These are phyloP conservation scores for Mormoops blainvillei DNA, from an alignment of 2,113 vertebrate species.

Conservation along the genomic window DNA sequence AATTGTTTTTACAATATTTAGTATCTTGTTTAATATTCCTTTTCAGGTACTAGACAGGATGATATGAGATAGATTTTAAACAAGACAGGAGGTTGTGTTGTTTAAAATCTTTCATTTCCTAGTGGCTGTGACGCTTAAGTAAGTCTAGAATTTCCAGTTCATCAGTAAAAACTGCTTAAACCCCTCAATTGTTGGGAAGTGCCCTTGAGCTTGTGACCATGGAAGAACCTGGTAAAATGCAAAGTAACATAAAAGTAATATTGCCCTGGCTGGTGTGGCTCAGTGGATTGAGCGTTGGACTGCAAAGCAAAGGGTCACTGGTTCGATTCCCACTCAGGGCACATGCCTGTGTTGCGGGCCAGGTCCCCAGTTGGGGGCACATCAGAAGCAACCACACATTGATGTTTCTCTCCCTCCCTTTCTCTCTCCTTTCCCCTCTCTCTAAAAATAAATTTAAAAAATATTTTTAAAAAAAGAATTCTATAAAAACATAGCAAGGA, in stretches of 20 bases:
- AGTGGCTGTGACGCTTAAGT: not conserved
- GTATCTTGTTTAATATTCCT: not conserved
- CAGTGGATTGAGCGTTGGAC: no score
- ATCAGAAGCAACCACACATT: no score
- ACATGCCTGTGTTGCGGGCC: no score
- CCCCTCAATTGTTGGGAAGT: not conserved
- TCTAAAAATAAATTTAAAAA: no score
- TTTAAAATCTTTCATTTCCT: not conserved
- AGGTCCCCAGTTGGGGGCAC: no score
- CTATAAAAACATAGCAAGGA: no score
- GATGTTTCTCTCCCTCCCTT: no score
- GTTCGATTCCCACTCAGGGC: no score
- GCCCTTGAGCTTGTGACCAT: not conserved
- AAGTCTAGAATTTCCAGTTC: not conserved
- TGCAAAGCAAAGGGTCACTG: no score
- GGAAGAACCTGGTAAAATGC: not conserved
- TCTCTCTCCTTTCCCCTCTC: no score
- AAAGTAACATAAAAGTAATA: not conserved
- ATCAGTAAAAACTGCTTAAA: not conserved
- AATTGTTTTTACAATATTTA: not conserved
- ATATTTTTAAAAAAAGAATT: no score
- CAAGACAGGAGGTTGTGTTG: not conserved
- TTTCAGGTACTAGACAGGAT: not conserved
- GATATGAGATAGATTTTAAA: not conserved
- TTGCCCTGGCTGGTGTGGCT: no score